Percentiles rank a stretch among this genome's conserved stretches.
Conservation (phyloP, 2,797 vertebrate species). For the Coranthus polyacanthus region DNA sequence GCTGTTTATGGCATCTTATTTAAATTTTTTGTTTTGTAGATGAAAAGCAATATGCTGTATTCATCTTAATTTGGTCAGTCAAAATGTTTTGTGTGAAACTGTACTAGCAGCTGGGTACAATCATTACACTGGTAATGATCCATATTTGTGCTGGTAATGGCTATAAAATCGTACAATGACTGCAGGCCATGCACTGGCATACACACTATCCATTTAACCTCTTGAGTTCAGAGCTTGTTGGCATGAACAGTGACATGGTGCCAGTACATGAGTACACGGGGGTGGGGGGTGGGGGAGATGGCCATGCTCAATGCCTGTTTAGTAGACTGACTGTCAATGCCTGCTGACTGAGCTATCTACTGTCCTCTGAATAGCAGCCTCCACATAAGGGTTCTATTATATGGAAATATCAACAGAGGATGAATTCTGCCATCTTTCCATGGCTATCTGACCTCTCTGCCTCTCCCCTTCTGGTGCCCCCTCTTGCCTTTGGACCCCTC, state of each 20-base stretch:
- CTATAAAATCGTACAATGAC: slow-evolving; percentile 39
- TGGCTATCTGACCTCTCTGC: slow-evolving; percentile 56
- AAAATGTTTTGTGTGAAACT: slow-evolving; percentile 6
- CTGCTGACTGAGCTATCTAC: slow-evolving; percentile 57
- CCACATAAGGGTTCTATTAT: slow-evolving; percentile 66
- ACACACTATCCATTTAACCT: slow-evolving; percentile 50
- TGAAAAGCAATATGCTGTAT: too few species aligned
- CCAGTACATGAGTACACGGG: slow-evolving; percentile 7
- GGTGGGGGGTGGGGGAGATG: slow-evolving; percentile 25
- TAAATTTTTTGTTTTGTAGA: too few species aligned
- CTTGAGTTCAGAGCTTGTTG: slow-evolving; percentile 33
- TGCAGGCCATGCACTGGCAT: slow-evolving; percentile 36
- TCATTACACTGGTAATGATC: slow-evolving; percentile 26
- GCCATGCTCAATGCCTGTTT: slow-evolving; percentile 51
- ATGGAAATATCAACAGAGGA: slow-evolving; percentile 67
- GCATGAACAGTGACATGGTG: slow-evolving; percentile 40
- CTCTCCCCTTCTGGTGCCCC: slow-evolving; percentile 18
- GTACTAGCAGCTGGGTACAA: not conserved
- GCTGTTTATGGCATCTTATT: too few species aligned
- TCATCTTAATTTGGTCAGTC: not conserved
- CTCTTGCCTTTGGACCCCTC: slow-evolving; percentile 58
- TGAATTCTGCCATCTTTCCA: slow-evolving; percentile 44
- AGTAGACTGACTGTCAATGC: slow-evolving; percentile 51
- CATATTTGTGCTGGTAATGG: slow-evolving; percentile 47
- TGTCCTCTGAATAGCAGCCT: slow-evolving; percentile 46